phyloP scores from a whole-genome alignment of 2,797 vertebrate species.

The Podarcis lilfordi region DNA sequence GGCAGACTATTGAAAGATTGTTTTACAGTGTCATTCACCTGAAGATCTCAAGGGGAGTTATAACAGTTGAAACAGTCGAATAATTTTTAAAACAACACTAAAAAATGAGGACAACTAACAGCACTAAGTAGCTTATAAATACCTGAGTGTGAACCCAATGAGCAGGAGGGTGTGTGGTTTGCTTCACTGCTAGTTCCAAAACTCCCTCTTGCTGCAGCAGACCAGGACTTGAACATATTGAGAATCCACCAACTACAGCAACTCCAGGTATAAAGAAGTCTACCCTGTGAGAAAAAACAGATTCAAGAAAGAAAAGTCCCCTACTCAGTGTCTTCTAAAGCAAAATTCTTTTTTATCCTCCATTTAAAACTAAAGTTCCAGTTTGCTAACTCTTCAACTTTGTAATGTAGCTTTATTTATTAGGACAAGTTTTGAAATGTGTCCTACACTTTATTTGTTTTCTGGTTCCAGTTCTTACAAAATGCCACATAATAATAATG shows the following conservation, averaged over 20 bases:
- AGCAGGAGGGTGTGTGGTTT: conserved; percentile 87
- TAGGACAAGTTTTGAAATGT: not conserved
- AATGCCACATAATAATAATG: not conserved
- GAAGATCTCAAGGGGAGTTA: not conserved
- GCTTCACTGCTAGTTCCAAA: conserved; percentile 92
- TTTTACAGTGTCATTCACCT: not conserved
- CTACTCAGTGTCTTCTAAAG: not conserved
- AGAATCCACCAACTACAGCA: conserved; percentile 92
- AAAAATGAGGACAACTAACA: not conserved
- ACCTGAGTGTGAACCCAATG: conserved; percentile 92
- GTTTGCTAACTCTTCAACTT: not conserved
- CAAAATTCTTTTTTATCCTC: not conserved
- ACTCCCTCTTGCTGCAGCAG: conserved; percentile 85
- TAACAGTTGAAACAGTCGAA: not conserved
- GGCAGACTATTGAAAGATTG: not conserved
- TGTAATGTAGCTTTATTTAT: not conserved
- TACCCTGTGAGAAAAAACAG: conserved; percentile 80
- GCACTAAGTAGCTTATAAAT: conserved; percentile 53
- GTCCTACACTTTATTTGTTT: not conserved
- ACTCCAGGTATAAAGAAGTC: conserved; percentile 93
- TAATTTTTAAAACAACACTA: not conserved
- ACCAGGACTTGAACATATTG: conserved; percentile 92
- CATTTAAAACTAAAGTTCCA: not conserved
- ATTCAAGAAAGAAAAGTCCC: not conserved
- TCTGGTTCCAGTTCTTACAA: not conserved